Base-by-base conservation (phyloP, 1,140 invertebrate species). In the Heliconius himera region DNA sequence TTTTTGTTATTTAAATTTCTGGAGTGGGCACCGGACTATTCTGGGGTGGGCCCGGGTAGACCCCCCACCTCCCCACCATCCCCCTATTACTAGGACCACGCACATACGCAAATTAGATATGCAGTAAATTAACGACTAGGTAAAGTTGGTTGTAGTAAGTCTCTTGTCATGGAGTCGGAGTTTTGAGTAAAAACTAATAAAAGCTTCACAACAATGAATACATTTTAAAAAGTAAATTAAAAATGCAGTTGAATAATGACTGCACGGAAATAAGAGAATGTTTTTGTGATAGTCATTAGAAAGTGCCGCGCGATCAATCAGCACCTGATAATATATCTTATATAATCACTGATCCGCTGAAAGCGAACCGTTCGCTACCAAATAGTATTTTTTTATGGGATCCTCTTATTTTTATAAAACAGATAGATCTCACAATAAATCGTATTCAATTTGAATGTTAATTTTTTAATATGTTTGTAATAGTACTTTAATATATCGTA, bases 201-300 rank as follows among this genome's bases (percentile, higher is more conserved):
- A 66, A 66, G 26, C 26, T 26, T 66, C 4, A 3, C 22, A 66
- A 66, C 11, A 26, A 26, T 16, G 11, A n/a, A 26, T 29, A 29
- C 1, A 9, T 11, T 16, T 26, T 13, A 26, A 66, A 66, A 66
- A 66, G 22, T 29, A 66, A 66, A 66, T 66, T 29, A 66, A 46
- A 66, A 66, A 29, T 72, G 49, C 73, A 74, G 22, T 36, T 74
- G 46, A 54, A 54, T 74, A 74, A 74, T 29, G 22, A 6, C 22
- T 51, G 46, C 22, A 54, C 26, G 73, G 73, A 74, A 74, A 74
- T 74, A 74, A 18, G 49, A 36, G 33, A 72, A 26, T 73, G 36
- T 51, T 74, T 74, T 74, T 74, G 46, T 51, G 26, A 18, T 54
- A 74, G 73, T 20, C 73, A 74, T 74, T 74, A 74, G 73, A 74